Conservation (phyloP, 1,140 invertebrate genomes). For the Trichonephila clavata region DNA sequence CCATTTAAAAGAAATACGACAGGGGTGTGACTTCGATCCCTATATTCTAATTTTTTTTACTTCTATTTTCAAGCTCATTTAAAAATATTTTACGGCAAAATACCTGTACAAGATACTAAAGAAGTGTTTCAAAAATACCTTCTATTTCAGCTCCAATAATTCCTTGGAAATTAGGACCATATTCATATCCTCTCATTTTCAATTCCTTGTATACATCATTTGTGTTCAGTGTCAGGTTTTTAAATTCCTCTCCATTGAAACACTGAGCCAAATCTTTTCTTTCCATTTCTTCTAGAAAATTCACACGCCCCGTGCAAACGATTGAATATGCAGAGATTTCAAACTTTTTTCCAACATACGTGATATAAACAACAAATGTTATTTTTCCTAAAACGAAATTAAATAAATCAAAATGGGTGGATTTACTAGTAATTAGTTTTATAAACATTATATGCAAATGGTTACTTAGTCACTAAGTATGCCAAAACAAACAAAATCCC, state of each 20-base stretch:
- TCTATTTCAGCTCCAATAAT: slow-evolving; percentile 86
- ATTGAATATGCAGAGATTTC: slow-evolving; percentile 93
- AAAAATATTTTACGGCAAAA: no score
- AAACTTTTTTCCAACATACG: slow-evolving; percentile 93
- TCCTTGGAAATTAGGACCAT: slow-evolving; percentile 92
- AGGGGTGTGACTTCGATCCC: no score
- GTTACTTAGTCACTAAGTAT: no score
- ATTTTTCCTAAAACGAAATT: slow-evolving; percentile 83
- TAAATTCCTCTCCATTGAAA: not conserved
- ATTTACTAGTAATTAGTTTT: no score
- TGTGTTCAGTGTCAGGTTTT: slow-evolving; percentile 83
- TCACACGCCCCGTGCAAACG: slow-evolving; percentile 89
- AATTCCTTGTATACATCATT: slow-evolving; percentile 97
- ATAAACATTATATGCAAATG: no score
- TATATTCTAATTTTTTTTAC: no score
- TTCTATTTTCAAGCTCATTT: no score
- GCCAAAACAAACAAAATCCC: no score
- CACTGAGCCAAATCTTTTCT: not conserved
- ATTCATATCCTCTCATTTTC: slow-evolving; percentile 95
- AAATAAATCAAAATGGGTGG: not conserved
- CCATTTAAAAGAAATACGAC: no score
- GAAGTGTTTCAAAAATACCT: slow-evolving; percentile 79
- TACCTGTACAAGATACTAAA: no score
- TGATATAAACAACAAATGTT: slow-evolving; percentile 93
- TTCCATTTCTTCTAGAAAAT: slow-evolving; percentile 84